Percentiles rank a stretch among this genome's conserved stretches.
These are phyloP conservation scores for Meda fulgida DNA, from an alignment of 2,797 vertebrate genomes.

Conservation along the genomic window DNA sequence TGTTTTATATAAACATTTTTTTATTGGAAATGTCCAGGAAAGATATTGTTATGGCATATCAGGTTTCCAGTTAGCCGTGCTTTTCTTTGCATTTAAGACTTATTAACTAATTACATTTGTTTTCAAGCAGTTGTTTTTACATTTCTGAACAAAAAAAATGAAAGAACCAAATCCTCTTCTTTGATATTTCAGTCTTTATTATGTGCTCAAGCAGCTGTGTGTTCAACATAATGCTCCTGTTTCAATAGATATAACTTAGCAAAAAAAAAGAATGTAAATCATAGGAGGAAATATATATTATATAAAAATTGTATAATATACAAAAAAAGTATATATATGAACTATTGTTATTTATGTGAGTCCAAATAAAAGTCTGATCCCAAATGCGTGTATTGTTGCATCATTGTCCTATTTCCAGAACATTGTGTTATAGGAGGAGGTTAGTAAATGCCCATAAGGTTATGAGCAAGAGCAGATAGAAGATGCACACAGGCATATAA, in stretches of 20 bases:
- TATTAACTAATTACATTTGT: constrained; percentile 63
- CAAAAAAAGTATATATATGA: constrained; percentile 77
- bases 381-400: constrained; percentile 59
- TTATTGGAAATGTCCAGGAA: constrained; percentile 53
- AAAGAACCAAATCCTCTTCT: constrained; percentile 68
- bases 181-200: constrained; percentile 69
- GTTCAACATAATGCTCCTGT: constrained; percentile 73
- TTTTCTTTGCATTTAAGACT: constrained; percentile 54
- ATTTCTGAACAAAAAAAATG: constrained; percentile 60
- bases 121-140: constrained; percentile 69
- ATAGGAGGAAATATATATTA: constrained; percentile 84
- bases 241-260: constrained; percentile 75
- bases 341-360: constrained; percentile 88
- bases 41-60: constrained; percentile 70
- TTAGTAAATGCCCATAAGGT: constrained; percentile 34
- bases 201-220: constrained; percentile 62
- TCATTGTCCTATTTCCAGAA: constrained; percentile 40
- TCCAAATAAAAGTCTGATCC: constrained; percentile 83
- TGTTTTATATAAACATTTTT: constrained; percentile 62
- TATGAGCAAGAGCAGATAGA: constrained; percentile 37
- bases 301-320: constrained; percentile 83
- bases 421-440: constrained; percentile 40
- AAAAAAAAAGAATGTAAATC: constrained; percentile 81
- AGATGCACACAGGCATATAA: constrained; percentile 64
- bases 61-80: constrained; percentile 72